Percentiles rank a stretch among this genome's conserved stretches.
Evolutionary conservation across 2,888 invertebrate genomes (phyloP).

Genomic region (Melinaea menophilus): DNA sequence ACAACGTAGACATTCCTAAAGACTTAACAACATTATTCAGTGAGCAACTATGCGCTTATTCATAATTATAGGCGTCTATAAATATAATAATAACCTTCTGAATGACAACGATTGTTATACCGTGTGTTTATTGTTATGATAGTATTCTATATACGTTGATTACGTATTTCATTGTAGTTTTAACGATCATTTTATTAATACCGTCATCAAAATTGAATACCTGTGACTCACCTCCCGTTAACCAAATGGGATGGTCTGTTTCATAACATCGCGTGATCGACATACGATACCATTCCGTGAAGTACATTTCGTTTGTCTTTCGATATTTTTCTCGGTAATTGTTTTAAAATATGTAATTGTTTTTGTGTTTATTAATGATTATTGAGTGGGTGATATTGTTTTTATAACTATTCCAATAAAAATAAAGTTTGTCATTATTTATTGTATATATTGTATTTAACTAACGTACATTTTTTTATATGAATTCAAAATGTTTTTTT

Average conservation of each 20-base stretch:
- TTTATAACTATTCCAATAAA: background rate
- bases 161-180: slow-evolving; percentile 12
- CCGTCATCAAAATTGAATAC: slow-evolving; percentile 21
- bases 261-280: slow-evolving; percentile 37
- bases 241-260: slow-evolving; percentile 27
- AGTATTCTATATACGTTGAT: slow-evolving; percentile 9
- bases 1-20: too few relatives aligned
- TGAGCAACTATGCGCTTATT: too few relatives aligned
- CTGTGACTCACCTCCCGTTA: slow-evolving; percentile 24
- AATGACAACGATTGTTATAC: background rate
- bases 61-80: background rate
- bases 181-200: slow-evolving; percentile 8
- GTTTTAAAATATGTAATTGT: slow-evolving; percentile 3
- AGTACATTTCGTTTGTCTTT: slow-evolving; percentile 11
- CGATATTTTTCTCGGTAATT: slow-evolving; percentile 4
- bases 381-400: background rate
- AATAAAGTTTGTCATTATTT: too few relatives aligned
- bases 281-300: slow-evolving; percentile 33
- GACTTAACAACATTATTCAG: too few relatives aligned
- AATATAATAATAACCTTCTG: background rate
- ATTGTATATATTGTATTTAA: too few relatives aligned
- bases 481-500: background rate
- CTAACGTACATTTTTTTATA: too few relatives aligned
- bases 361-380: background rate
- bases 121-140: background rate